Conservation (phyloP, 2,113 vertebrate species). For the Corvus moneduloides region DNA sequence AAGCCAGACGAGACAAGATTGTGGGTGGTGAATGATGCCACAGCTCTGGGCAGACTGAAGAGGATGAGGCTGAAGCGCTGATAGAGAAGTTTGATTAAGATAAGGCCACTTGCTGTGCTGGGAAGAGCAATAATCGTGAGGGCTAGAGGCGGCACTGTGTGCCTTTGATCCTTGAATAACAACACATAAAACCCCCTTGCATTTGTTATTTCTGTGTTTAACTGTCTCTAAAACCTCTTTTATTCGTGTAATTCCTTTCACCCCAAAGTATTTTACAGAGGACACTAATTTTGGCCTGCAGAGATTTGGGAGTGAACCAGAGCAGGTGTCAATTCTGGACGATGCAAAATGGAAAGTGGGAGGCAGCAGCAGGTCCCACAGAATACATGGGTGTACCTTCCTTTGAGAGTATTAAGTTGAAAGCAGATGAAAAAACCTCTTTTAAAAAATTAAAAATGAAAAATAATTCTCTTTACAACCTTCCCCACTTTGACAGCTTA, state of each 20-base stretch:
- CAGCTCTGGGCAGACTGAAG: background rate
- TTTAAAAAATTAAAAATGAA: background rate
- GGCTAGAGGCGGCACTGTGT: background rate
- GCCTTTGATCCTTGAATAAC: background rate
- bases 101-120: background rate
- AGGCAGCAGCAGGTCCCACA: background rate
- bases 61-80: background rate
- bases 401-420: background rate
- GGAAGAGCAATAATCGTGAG: background rate
- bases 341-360: background rate
- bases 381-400: background rate
- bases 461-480: background rate
- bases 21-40: background rate
- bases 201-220: background rate
- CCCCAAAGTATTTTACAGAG: background rate
- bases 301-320: background rate
- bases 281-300: background rate
- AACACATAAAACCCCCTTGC: background rate
- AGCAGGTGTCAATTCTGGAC: background rate
- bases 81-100: slow-evolving; percentile 13
- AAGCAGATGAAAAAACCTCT: background rate
- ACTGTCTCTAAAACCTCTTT: background rate
- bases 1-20: background rate
- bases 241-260: background rate
- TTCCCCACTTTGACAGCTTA: background rate